phyloP scores from a whole-genome alignment of 1,140 invertebrate genomes.

The Ceratina japonica region DNA sequence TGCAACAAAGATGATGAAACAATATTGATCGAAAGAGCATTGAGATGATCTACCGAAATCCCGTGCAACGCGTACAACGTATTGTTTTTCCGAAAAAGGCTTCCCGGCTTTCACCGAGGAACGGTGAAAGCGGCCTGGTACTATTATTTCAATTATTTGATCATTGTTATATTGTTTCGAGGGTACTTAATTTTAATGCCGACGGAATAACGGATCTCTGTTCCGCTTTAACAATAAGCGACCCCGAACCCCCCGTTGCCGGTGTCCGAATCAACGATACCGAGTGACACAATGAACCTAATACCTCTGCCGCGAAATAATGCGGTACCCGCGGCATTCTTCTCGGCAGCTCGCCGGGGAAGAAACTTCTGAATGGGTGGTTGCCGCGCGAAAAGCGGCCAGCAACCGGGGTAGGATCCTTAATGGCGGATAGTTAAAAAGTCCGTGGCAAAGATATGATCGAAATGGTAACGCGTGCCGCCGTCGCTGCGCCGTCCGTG shows the following conservation, averaged over 20 bases:
- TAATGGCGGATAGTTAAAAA: constrained; percentile 23
- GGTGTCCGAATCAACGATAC: neutral
- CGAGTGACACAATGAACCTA: neutral
- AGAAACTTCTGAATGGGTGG: neutral
- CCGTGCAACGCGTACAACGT: too few species aligned
- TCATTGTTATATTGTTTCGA: too few species aligned
- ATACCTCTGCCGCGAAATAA: neutral
- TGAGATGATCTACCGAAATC: too few species aligned
- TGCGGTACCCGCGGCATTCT: neutral
- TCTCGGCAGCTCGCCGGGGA: neutral
- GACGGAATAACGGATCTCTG: neutral
- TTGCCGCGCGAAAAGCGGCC: neutral
- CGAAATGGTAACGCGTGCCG: constrained; percentile 31
- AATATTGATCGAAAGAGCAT: neutral
- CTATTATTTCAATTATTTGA: too few species aligned
- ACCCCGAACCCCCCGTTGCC: neutral
- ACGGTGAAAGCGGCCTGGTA: too few species aligned
- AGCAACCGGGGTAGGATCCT: neutral
- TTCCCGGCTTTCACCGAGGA: too few species aligned
- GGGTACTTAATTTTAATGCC: too few species aligned
- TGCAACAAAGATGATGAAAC: neutral
- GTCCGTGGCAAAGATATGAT: constrained; percentile 14
- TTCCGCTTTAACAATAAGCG: neutral
- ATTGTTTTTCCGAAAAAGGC: too few species aligned
- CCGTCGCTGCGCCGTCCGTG: neutral